These are phyloP conservation scores for Tachina fera DNA, from an alignment of 2,888 invertebrate species.

Conservation along the genomic window DNA sequence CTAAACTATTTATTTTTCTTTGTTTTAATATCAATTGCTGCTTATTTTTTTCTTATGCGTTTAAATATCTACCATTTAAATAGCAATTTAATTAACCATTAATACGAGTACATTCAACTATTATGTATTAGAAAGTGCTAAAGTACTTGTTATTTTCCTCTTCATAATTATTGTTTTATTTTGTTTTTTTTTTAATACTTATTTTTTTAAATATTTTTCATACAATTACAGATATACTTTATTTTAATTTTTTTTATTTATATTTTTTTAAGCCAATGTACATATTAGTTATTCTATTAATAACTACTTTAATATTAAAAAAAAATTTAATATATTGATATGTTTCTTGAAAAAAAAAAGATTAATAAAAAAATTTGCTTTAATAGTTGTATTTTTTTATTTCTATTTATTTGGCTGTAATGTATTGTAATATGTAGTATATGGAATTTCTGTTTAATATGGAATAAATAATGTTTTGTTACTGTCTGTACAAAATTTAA, in stretches of 20 bases:
- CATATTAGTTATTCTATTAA: neutral
- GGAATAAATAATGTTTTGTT: neutral
- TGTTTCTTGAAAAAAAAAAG: constrained; percentile 52
- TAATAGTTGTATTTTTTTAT: constrained; percentile 4
- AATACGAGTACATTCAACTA: constrained; percentile 64
- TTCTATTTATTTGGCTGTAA: neutral
- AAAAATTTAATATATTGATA: constrained; percentile 43
- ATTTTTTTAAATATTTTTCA: constrained; percentile 20
- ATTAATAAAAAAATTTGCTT: neutral
- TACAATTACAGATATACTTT: constrained; percentile 70
- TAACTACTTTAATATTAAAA: constrained; percentile 4
- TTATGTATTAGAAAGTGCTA: constrained; percentile 66
- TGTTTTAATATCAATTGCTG: constrained; percentile 32
- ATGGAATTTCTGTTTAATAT: too few relatives aligned
- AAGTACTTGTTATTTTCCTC: constrained; percentile 41
- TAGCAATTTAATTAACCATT: constrained; percentile 58
- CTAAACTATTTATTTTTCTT: constrained; percentile 31
- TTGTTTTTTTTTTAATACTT: constrained; percentile 23
- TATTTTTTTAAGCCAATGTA: constrained; percentile 64
- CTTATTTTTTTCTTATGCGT: constrained; percentile 45
- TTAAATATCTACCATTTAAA: constrained; percentile 67
- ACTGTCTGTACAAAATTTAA: too few relatives aligned
- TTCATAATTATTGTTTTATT: constrained; percentile 17
- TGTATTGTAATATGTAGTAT: too few relatives aligned
- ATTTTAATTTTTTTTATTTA: constrained; percentile 7